Evolutionary conservation across 2,797 vertebrate genomes (phyloP), one percentile per base, ranked within the genome.

Genomic region (Propithecus deckenii): DNA sequence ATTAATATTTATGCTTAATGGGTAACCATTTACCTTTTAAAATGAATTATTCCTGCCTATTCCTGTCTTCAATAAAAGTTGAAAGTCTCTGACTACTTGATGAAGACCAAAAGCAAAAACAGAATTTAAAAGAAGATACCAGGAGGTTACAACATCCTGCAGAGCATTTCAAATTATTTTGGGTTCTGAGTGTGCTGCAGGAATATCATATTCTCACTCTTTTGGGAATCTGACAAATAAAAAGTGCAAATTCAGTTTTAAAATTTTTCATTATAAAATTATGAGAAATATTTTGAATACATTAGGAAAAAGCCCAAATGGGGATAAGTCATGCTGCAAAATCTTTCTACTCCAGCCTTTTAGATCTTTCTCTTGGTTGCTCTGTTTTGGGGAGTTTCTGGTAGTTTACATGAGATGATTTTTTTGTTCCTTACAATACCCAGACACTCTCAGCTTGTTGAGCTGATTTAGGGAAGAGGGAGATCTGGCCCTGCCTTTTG

Each of bases 131-230:
- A 96, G 72, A 92, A 65, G 32, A 30, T 74, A 32, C 38, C 9
- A 55, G 55, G n/a, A 90, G 13, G 46, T 52, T 91, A 71, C 46
- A 86, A 65, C 25, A 85, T 57, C 91, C 86, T 52, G 81, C 30
- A 81, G 81, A 94, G 65, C 74, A 71, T 52, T 48, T 85, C 71
- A 95, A 79, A 88, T 85, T 81, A 71, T 87, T 88, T 69, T 57
- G 35, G 69, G 18, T 69, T 95, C 94, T 80, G 76, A 94, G 63
- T 50, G 69, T 32, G 23, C 32, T 80, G 20, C 48, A 81, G 35
- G 72, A 96, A 88, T 88, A 75, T 92, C 59, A 74, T 83, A 89
- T 85, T 79, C 65, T 94, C 28, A 67, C 55, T 92, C 89, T 75
- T 50, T 65, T 90, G 89, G 76, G 67, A 95, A 80, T 72, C 32